These are phyloP conservation scores for Sipha maydis DNA, from an alignment of 2,888 invertebrate species.

Conservation along the genomic window DNA sequence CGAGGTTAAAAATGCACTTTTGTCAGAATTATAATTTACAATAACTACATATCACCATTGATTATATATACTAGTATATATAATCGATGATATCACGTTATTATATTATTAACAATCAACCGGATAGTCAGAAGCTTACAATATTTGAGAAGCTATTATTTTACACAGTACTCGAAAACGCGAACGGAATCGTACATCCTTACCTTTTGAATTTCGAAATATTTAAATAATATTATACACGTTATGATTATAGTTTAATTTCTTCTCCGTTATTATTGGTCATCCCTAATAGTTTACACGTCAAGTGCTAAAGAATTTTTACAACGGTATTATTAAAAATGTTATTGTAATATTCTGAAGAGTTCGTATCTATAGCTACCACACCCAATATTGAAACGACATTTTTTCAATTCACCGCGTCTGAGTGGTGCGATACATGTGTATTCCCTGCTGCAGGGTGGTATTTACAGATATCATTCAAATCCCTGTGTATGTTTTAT, in stretches of 20 bases:
- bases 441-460: not conserved
- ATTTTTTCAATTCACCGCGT: not conserved
- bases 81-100: not conserved
- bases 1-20: not conserved
- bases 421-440: not conserved
- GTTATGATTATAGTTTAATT: not conserved
- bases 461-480: slow-evolving; percentile 1
- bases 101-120: not conserved
- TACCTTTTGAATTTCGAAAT: not conserved
- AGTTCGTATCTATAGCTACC: not conserved
- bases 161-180: not conserved
- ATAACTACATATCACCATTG: no score
- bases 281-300: not conserved
- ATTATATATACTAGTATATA: no score
- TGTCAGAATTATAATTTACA: not conserved
- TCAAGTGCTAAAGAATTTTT: not conserved
- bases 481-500: slow-evolving; percentile 21
- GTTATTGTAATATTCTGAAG: not conserved
- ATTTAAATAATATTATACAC: not conserved
- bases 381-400: not conserved
- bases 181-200: no score
- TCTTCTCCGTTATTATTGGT: not conserved
- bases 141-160: not conserved
- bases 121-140: not conserved
- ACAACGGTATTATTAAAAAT: not conserved